Conservation (phyloP, 2,797 vertebrate species). For the Sebastolobus altivelis region DNA sequence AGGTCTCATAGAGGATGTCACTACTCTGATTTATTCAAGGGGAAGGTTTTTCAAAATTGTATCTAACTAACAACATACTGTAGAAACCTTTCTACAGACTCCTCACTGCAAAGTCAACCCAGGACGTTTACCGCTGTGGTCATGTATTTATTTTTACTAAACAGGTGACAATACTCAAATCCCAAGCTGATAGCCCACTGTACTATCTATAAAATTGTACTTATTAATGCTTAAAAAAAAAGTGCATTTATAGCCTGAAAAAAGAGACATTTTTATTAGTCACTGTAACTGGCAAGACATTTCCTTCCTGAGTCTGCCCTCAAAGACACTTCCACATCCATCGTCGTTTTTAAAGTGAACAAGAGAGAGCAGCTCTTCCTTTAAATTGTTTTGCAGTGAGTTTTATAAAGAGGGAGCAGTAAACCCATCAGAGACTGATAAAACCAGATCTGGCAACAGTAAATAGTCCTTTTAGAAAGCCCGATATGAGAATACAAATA, state of each 20-base stretch:
- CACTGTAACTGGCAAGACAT: not conserved
- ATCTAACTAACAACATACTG: not conserved
- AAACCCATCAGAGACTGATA: slow-evolving; percentile 16
- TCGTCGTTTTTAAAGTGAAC: slow-evolving; percentile 20
- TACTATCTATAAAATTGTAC: not conserved
- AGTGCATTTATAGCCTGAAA: not conserved
- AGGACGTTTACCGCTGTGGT: not conserved
- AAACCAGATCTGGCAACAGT: slow-evolving; percentile 23
- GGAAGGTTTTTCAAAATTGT: not conserved
- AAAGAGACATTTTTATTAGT: not conserved
- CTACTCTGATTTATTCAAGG: not conserved
- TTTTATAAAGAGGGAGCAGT: slow-evolving; percentile 23
- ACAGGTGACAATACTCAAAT: not conserved
- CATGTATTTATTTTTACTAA: not conserved
- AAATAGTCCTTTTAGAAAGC: slow-evolving; percentile 26
- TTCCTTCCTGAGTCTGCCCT: not conserved
- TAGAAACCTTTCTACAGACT: not conserved
- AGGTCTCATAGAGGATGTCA: not conserved
- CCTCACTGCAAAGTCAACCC: not conserved
- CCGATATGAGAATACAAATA: slow-evolving; percentile 42
- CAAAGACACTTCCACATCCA: slow-evolving; percentile 1
- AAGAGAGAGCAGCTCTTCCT: not conserved
- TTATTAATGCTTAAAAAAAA: not conserved
- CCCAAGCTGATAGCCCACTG: not conserved
- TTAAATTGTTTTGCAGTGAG: slow-evolving; percentile 14